A percentile compares a stretch with the other conserved stretches of the same genome.
Evolutionary conservation across 2,797 vertebrate species (phyloP).

Genomic region (Coreius guichenoti): DNA sequence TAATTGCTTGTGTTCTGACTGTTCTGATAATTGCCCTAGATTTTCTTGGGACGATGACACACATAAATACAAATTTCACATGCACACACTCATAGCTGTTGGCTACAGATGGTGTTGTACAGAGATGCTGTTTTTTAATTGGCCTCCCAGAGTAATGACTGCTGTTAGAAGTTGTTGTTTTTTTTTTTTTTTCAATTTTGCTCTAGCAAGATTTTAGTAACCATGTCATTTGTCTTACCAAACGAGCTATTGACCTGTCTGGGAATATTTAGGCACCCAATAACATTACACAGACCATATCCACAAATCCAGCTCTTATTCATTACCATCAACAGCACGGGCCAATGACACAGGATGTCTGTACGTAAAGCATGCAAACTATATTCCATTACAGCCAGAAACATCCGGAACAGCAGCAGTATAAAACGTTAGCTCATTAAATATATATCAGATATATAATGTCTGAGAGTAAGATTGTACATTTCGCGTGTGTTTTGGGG

Average conservation of each 20-base stretch:
- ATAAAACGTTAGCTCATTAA: not conserved
- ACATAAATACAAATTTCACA: constrained; percentile 34
- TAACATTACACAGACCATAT: constrained; percentile 43
- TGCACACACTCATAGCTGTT: constrained; percentile 49
- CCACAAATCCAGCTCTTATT: constrained; percentile 46
- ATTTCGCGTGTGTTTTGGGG: not conserved
- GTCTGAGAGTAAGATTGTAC: not conserved
- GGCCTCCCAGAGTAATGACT: constrained; percentile 62
- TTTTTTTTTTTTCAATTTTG: not conserved
- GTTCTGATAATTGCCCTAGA: constrained; percentile 59
- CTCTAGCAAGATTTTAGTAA: constrained; percentile 40
- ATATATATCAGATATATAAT: not conserved
- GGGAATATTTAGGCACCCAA: constrained; percentile 50
- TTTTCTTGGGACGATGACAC: constrained; percentile 50
- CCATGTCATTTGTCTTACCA: constrained; percentile 54
- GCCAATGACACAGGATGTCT: not conserved
- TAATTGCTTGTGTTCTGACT: constrained; percentile 55
- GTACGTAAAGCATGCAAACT: constrained; percentile 14
- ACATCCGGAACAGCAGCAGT: not conserved
- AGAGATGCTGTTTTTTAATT: constrained; percentile 62
- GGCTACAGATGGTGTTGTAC: constrained; percentile 59
- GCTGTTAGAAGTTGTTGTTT: constrained; percentile 47
- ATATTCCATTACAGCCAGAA: constrained; percentile 1
- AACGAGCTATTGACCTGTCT: constrained; percentile 47
- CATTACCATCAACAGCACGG: constrained; percentile 25